Evolutionary conservation across 2,797 vertebrate genomes (phyloP).

Genomic region (Trachurus trachurus): DNA sequence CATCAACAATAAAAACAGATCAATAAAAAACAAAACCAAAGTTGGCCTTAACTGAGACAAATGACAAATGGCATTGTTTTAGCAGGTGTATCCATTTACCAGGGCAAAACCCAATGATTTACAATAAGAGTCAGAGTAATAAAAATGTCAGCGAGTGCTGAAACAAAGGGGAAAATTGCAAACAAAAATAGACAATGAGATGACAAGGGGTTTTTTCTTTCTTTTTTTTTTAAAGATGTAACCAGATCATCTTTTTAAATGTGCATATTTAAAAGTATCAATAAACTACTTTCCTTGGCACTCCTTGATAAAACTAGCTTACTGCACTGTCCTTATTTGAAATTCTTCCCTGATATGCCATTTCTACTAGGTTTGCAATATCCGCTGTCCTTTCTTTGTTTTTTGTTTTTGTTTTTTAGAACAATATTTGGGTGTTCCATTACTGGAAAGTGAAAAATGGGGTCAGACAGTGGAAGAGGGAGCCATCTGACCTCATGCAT

Average conservation of each 20-base stretch:
- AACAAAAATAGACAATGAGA: neutral
- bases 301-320: no score
- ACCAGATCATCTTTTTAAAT: no score
- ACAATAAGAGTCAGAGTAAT: no score
- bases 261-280: neutral
- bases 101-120: no score
- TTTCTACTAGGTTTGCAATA: neutral
- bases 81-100: no score
- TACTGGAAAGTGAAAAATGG: slow-evolving; percentile 8
- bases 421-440: neutral
- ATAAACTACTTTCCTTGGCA: no score
- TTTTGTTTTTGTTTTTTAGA: neutral
- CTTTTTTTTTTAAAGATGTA: neutral
- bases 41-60: no score
- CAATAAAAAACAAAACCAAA: no score
- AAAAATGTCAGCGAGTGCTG: no score
- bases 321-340: neutral
- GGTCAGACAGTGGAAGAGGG: slow-evolving; percentile 14
- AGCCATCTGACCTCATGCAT: slow-evolving; percentile 30
- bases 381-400: neutral
- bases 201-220: no score
- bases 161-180: neutral
- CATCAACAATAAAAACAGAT: no score
- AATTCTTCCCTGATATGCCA: neutral
- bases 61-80: no score